phyloP scores from a whole-genome alignment of 2,113 vertebrate species.

The Osmerus mordax region DNA sequence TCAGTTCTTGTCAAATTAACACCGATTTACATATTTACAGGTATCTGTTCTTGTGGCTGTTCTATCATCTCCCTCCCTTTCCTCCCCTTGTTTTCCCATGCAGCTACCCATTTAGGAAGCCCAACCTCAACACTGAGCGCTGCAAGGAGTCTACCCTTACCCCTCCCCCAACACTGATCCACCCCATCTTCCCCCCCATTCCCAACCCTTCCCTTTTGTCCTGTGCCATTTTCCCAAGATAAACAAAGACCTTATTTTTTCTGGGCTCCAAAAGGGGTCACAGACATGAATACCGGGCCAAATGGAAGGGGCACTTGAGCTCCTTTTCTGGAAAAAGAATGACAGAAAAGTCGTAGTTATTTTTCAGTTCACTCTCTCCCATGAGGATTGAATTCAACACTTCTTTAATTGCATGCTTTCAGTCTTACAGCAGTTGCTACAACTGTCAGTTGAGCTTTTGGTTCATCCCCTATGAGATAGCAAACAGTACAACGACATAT shows the following conservation, averaged over 20 bases:
- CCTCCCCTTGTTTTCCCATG: conserved; percentile 15
- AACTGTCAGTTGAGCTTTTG: conserved; percentile 3
- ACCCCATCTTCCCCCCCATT: conserved; percentile 44
- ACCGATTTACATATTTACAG: no score
- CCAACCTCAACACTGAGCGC: conserved; percentile 50
- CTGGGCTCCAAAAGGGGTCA: conserved; percentile 42
- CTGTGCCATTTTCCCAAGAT: conserved; percentile 6
- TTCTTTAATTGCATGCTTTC: conserved; percentile 6
- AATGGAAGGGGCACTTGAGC: conserved; percentile 28
- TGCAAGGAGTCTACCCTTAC: conserved; percentile 11
- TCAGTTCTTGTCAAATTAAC: no score
- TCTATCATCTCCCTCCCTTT: background rate
- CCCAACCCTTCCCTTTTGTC: conserved; percentile 20
- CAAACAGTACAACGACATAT: background rate
- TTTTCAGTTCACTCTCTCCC: background rate
- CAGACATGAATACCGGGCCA: conserved; percentile 43
- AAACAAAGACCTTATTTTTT: conserved; percentile 15
- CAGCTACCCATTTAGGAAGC: conserved; percentile 54
- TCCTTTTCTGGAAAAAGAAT: conserved; percentile 30
- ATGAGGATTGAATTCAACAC: no score
- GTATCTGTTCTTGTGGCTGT: no score
- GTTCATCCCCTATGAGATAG: background rate
- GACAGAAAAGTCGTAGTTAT: conserved; percentile 36
- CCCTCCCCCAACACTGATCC: conserved; percentile 46
- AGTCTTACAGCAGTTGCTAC: conserved; percentile 3